phyloP scores from a whole-genome alignment of 2,888 invertebrate genomes.

The Teleiodes luculella region DNA sequence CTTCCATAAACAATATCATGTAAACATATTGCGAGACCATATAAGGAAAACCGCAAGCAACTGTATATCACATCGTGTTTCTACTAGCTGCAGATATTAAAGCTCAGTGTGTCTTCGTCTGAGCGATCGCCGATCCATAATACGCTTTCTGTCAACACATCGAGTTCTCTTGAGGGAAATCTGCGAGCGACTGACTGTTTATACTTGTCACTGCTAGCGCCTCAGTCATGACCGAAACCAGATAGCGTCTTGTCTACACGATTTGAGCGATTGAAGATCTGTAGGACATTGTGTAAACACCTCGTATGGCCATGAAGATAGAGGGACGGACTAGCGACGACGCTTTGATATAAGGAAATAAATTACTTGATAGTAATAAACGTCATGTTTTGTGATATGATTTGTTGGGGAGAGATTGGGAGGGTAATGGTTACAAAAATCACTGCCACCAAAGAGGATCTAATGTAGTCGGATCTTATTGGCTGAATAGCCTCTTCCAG shows the following conservation, averaged over 20 bases:
- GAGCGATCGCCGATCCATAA: neutral
- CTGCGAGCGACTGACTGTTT: too few species aligned
- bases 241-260: neutral
- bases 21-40: too few species aligned
- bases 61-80: too few species aligned
- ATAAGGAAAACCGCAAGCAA: neutral
- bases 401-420: too few species aligned
- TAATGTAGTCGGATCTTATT: too few species aligned
- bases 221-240: neutral
- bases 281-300: neutral
- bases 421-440: too few species aligned
- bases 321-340: neutral
- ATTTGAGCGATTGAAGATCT: neutral
- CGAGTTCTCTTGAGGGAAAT: neutral
- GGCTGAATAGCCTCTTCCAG: too few species aligned
- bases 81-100: neutral
- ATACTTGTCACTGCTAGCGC: neutral
- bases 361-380: too few species aligned
- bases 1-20: too few species aligned
- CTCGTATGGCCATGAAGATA: neutral
- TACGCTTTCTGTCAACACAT: neutral
- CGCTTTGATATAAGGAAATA: too few species aligned
- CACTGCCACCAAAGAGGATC: too few species aligned
- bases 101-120: neutral
- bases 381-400: too few species aligned